phyloP scores from a whole-genome alignment of 1,140 invertebrate species.

The Diorhabda elongata region DNA sequence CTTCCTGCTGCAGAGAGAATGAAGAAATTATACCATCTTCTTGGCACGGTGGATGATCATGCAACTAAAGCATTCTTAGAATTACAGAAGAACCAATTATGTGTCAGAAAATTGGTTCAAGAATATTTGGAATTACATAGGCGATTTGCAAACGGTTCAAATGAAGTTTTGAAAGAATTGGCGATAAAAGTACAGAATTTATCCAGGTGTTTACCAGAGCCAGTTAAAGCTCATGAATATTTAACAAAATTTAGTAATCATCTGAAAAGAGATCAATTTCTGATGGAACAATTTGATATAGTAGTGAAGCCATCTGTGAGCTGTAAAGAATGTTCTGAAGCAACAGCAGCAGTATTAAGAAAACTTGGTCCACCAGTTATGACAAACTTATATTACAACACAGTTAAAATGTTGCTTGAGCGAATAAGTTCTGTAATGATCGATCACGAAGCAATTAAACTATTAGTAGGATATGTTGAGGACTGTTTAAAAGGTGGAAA shows the following conservation, averaged over 20 bases:
- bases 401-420: slow-evolving; percentile 87
- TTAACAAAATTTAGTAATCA: slow-evolving; percentile 83
- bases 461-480: slow-evolving; percentile 66
- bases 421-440: slow-evolving; percentile 93
- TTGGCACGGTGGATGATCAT: slow-evolving; percentile 91
- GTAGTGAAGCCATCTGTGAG: slow-evolving; percentile 82
- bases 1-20: slow-evolving; percentile 81
- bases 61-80: slow-evolving; percentile 94
- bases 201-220: slow-evolving; percentile 81
- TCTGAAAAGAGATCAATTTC: slow-evolving; percentile 69
- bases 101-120: slow-evolving; percentile 74
- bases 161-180: slow-evolving; percentile 67
- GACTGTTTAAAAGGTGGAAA: slow-evolving; percentile 66
- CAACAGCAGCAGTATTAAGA: slow-evolving; percentile 79
- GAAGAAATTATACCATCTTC: slow-evolving; percentile 89
- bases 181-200: slow-evolving; percentile 48
- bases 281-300: slow-evolving; percentile 80
- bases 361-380: slow-evolving; percentile 90
- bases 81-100: slow-evolving; percentile 86
- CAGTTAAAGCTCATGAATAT: slow-evolving; percentile 88
- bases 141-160: slow-evolving; percentile 57
- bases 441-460: slow-evolving; percentile 77
- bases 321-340: slow-evolving; percentile 86
- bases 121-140: slow-evolving; percentile 82
- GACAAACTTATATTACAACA: slow-evolving; percentile 93